A percentile compares a stretch with the other conserved stretches of the same genome.
phyloP scores from a whole-genome alignment of 2,113 vertebrate species.

The Cynoglossus semilaevis region DNA sequence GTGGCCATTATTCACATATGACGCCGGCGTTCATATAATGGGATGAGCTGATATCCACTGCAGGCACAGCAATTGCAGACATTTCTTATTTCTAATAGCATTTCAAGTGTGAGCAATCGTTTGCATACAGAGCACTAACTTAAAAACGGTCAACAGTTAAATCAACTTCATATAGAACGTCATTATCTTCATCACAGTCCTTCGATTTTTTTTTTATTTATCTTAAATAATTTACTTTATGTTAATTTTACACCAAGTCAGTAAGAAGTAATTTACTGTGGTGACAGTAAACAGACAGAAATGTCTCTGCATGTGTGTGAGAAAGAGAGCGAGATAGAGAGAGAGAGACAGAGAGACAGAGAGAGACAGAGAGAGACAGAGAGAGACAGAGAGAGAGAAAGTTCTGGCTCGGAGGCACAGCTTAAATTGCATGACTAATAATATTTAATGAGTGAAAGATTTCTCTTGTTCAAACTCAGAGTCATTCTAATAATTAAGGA shows the following conservation, averaged over 20 bases:
- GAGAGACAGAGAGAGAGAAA: constrained; percentile 13
- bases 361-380: constrained; percentile 11
- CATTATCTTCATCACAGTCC: no score
- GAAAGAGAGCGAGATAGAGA: neutral
- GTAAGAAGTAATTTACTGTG: no score
- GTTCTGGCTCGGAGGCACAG: constrained; percentile 53
- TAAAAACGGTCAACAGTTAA: no score
- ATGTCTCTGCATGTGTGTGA: constrained; percentile 3
- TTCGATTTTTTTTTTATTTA: no score
- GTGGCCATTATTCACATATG: constrained; percentile 37
- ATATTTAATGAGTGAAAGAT: constrained; percentile 60
- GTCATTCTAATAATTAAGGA: constrained; percentile 57
- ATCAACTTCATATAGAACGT: no score
- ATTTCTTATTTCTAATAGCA: neutral
- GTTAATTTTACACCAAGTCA: no score
- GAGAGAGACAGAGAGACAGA: neutral
- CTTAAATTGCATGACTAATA: constrained; percentile 67
- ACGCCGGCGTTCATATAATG: constrained; percentile 16
- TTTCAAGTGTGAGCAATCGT: neutral
- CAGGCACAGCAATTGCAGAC: neutral
- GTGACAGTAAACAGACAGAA: no score
- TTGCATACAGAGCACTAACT: neutral
- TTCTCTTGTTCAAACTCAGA: constrained; percentile 39
- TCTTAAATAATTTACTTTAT: no score
- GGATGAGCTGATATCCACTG: neutral